Conservation (phyloP, 92 coral and sea anemone genomes). For the Epizoanthus ramosus region DNA sequence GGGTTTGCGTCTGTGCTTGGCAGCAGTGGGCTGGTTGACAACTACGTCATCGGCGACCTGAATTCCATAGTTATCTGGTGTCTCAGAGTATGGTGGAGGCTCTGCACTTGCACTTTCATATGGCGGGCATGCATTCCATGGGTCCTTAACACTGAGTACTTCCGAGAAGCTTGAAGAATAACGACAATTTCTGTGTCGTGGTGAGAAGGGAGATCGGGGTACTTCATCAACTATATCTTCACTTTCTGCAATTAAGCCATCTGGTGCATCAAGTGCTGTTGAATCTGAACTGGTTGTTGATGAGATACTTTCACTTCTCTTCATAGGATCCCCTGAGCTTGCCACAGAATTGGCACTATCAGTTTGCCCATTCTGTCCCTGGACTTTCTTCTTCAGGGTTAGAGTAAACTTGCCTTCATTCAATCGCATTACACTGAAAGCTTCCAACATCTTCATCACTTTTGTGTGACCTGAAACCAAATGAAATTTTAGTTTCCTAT, state of each 20-base stretch:
- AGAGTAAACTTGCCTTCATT: constrained; percentile 90
- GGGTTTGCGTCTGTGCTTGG: constrained; percentile 65
- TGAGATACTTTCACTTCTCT: constrained; percentile 76
- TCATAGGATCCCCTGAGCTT: constrained; percentile 45
- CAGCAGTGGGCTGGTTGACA: constrained; percentile 60
- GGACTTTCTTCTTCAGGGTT: constrained; percentile 83
- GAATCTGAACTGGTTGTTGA: constrained; percentile 88
- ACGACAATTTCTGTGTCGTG: constrained; percentile 58
- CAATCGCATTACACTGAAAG: constrained; percentile 88
- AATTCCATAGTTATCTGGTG: constrained; percentile 53
- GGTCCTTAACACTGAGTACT: constrained; percentile 70
- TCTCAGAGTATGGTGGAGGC: constrained; percentile 87
- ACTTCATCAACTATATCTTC: constrained; percentile 25
- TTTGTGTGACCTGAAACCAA: constrained; percentile 79
- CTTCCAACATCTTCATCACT: constrained; percentile 89
- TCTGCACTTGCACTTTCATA: constrained; percentile 71
- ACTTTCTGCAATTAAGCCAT: constrained; percentile 38
- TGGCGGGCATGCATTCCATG: constrained; percentile 83
- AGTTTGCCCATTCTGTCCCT: constrained; percentile 50
- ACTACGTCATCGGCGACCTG: constrained; percentile 80
- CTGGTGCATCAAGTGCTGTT: constrained; percentile 67
- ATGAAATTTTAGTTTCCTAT: not conserved
- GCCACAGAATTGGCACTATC: constrained; percentile 54
- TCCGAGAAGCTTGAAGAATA: constrained; percentile 86
- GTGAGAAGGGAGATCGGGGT: constrained; percentile 25